phyloP scores from a whole-genome alignment of 2,888 invertebrate species.

The Conomelus anceps region DNA sequence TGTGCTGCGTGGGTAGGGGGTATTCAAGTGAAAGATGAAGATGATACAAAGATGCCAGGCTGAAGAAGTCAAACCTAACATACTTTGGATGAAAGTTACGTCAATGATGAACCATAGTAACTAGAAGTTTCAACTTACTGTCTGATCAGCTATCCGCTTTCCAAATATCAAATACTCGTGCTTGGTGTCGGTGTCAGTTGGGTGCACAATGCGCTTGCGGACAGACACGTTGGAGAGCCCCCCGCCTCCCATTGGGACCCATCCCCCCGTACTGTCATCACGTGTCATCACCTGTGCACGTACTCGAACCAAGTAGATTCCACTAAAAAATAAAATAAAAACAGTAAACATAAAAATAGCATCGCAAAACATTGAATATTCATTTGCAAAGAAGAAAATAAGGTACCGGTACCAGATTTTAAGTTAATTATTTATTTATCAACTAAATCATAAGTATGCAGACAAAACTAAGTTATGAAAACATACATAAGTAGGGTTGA shows the following conservation, averaged over 20 bases:
- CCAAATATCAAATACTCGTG: slow-evolving; percentile 91
- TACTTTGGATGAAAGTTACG: no score
- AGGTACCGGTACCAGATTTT: no score
- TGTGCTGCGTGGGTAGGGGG: no score
- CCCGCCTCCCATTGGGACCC: slow-evolving; percentile 90
- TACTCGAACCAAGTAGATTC: slow-evolving; percentile 87
- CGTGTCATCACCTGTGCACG: slow-evolving; percentile 98
- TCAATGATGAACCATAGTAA: not conserved
- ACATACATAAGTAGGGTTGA: no score
- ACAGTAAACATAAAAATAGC: not conserved
- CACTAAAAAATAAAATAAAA: slow-evolving; percentile 54
- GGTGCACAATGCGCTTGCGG: slow-evolving; percentile 55
- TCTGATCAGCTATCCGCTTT: slow-evolving; percentile 84
- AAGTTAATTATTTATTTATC: no score
- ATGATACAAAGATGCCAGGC: no score
- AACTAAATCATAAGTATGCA: no score
- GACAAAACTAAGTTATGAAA: no score
- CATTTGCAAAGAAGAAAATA: no score
- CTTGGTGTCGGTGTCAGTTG: slow-evolving; percentile 48
- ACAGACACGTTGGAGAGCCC: slow-evolving; percentile 91
- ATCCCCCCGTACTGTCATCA: slow-evolving; percentile 94
- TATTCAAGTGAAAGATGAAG: no score
- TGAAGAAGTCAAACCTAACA: no score
- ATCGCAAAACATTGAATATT: not conserved
- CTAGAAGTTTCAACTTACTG: slow-evolving; percentile 53